These are phyloP conservation scores for Sycophaga agraensis DNA, from an alignment of 1,140 invertebrate genomes.

Conservation along the genomic window DNA sequence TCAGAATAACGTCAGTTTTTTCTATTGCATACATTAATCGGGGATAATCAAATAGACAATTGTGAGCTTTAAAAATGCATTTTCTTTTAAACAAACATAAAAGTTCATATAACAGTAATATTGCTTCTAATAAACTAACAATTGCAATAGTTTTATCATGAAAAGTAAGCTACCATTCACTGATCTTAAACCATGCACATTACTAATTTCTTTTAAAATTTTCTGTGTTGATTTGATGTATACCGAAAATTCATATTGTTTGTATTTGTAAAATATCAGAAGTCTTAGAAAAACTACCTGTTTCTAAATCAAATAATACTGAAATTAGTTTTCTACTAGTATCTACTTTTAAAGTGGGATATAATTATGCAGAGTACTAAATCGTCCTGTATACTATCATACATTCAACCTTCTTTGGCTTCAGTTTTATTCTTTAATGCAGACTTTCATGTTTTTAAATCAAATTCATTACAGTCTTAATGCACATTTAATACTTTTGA, in stretches of 20 bases:
- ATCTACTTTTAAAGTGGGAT: not conserved
- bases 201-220: constrained; percentile 22
- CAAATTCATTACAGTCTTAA: constrained; percentile 4
- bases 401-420: constrained; percentile 17
- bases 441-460: constrained; percentile 23
- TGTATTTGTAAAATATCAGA: constrained; percentile 15
- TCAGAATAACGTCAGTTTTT: constrained; percentile 9
- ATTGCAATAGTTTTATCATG: not conserved
- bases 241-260: constrained; percentile 19
- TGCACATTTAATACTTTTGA: not conserved
- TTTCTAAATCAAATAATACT: constrained; percentile 27
- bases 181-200: constrained; percentile 15
- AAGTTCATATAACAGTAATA: constrained; percentile 22
- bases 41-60: constrained; percentile 27
- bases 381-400: constrained; percentile 20
- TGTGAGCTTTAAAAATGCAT: constrained; percentile 28
- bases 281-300: constrained; percentile 21
- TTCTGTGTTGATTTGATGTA: constrained; percentile 22
- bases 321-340: constrained; percentile 10
- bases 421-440: constrained; percentile 21
- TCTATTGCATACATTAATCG: constrained; percentile 18
- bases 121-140: not conserved
- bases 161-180: not conserved
- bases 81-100: constrained; percentile 19
- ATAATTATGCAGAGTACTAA: not conserved